phyloP scores from a whole-genome alignment of 35 echinoderm and acorn worm species.

The Ophioderma brevispina region DNA sequence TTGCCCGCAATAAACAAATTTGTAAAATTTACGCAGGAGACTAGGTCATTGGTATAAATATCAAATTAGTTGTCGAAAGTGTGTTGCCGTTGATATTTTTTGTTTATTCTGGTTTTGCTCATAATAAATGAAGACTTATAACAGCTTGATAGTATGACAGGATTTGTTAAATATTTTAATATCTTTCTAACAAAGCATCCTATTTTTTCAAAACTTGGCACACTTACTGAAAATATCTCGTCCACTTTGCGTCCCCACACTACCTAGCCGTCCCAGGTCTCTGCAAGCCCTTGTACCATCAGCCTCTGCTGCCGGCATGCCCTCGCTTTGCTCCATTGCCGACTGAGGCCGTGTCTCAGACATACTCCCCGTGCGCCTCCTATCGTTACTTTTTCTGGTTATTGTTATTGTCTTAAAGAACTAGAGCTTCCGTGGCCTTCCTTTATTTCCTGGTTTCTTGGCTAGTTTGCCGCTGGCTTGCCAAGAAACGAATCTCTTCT shows the following conservation, averaged over 20 bases:
- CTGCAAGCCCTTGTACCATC: background rate
- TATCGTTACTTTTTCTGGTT: background rate
- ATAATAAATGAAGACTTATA: too few relatives aligned
- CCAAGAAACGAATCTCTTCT: slow-evolving; percentile 78
- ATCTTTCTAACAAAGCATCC: background rate
- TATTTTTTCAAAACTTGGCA: background rate
- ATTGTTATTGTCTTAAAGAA: slow-evolving; percentile 27
- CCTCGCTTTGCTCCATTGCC: background rate
- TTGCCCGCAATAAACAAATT: too few relatives aligned
- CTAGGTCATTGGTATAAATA: too few relatives aligned
- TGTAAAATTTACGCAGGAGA: too few relatives aligned
- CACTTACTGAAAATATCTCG: slow-evolving; percentile 90
- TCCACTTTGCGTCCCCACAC: slow-evolving; percentile 80
- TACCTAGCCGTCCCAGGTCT: slow-evolving; percentile 84
- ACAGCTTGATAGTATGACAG: too few relatives aligned
- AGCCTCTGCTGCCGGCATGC: background rate
- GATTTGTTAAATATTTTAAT: too few relatives aligned
- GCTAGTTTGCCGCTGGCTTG: slow-evolving; percentile 91
- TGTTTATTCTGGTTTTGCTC: too few relatives aligned
- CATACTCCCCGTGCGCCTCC: background rate
- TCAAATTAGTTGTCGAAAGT: too few relatives aligned
- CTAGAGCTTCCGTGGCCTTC: slow-evolving; percentile 23
- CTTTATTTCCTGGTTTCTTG: slow-evolving; percentile 67
- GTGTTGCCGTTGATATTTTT: too few relatives aligned
- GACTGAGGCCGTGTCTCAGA: background rate